Evolutionary conservation across 2,888 invertebrate species (phyloP), one percentile per base, ranked within the genome.

Genomic region (Phymatocera aterrima): DNA sequence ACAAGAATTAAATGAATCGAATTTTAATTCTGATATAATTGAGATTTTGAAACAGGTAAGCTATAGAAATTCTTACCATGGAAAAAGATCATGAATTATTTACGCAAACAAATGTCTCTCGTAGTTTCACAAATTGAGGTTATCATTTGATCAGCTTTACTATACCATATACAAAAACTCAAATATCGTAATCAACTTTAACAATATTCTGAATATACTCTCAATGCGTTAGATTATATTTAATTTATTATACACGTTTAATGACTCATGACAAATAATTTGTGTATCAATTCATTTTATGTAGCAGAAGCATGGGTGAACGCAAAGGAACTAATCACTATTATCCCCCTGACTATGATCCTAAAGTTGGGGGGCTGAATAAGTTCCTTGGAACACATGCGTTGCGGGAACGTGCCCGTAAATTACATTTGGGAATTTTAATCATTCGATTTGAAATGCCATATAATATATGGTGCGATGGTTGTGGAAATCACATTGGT

Each of bases 391-490:
- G 96, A 2, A 97, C 97, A 15, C 99, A 99, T 93, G 98, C 99
- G 0, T 91, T 99, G 51, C 93, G 99, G 40, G 99, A 99, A 91
- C 92, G 99, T 81, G 99, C 99, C 28, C 92, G 96, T n/a, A 99
- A 99, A 90, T 93, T 99, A 2, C 96, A 97, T 87, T 93, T 97
- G 92, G 99, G 99, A 12, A 99, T 99, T 85, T 94, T 98, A 31
- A 96, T 98, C 82, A 98, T 98, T 83, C 94, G 99, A 65, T 99
- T 99, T 92, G 99, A 99, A 92, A 98, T 99, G 99, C 99, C 99
- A 0, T 99, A 98, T 88, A 99, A 99, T 91, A 99, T 99, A 85
- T 99, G 99, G 99, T 99, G 99, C 85, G 97, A 97, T 51, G 99
- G 99, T 77, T 99, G 99, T 90, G 95, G 96, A 82, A 99, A 98